Evolutionary conservation across 2,113 vertebrate species (phyloP).

Genomic region (Progne subis): DNA sequence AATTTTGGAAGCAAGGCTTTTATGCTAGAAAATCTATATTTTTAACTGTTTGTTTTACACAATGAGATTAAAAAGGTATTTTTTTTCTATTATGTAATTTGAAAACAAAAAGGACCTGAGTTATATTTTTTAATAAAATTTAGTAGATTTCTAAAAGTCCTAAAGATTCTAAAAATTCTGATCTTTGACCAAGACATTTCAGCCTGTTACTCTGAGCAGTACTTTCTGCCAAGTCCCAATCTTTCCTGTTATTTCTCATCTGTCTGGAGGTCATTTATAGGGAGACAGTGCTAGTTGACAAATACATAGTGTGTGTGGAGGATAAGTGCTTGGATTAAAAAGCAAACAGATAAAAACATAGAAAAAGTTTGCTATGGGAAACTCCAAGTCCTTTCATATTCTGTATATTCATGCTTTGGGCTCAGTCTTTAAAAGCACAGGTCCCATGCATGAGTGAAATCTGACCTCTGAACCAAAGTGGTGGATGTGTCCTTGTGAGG

Average conservation of each 20-base stretch:
- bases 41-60: background rate
- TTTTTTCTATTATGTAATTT: background rate
- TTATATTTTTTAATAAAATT: background rate
- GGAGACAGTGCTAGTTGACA: background rate
- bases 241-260: background rate
- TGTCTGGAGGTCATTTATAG: background rate
- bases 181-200: background rate
- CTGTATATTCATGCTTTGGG: background rate
- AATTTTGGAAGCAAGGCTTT: background rate
- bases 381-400: slow-evolving; percentile 26
- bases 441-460: no score
- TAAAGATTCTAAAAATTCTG: background rate
- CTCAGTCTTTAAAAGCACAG: no score
- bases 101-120: background rate
- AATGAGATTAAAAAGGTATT: fast-evolving
- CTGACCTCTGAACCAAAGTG: no score
- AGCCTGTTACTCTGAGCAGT: background rate
- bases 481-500: no score
- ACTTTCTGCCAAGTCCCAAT: background rate
- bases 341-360: background rate
- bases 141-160: background rate
- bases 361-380: slow-evolving; percentile 14
- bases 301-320: background rate
- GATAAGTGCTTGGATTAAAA: background rate
- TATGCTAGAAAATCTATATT: background rate